Evolutionary conservation across 2,113 vertebrate genomes (phyloP), one percentile per base, ranked within the genome.

Genomic region (Promerops cafer): DNA sequence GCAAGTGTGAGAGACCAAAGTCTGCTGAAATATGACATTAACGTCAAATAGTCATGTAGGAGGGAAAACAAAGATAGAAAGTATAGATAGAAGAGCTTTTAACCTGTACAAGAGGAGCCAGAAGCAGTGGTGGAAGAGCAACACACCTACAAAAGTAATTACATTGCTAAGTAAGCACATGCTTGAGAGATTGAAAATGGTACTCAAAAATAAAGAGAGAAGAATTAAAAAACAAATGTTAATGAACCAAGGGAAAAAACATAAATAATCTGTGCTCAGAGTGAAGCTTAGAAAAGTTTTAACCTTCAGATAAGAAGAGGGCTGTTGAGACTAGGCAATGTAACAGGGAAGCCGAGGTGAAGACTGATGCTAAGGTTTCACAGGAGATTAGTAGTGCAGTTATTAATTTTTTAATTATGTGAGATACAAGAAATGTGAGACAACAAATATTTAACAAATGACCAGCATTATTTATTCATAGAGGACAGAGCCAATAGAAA

Each of bases 371-470:
- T 79, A 49, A 68, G 33, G 35, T 80, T 94, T 86, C 84, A 90
- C 49, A 69, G 27, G 75, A 80, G 68, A 77, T 61, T 83, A 83
- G 33, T 47, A 37, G 27, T 77, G 70, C 20, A 50, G 52, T 88
- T 74, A 88, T 81, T 70, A 0, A 57, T 57, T 83, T 93, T 94
- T 93, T 86, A 94, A 94, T 95, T 96, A 89, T 59, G 45, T 85
- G 60, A 88, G 50, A 13, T 69, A 63, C 30, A 77, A 83, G 59
- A 88, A 80, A 83, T 66, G 2, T 44, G 50, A 93, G 82, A 77
- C 63, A 93, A 90, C 59, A 91, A 88, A 72, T 91, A 89, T 87
- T 95, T 94, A 83, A 83, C 92, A 94, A 85, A 63, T 80, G 37
- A 5, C 11, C 40, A 76, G 1, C 10, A 76, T 95, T 87, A 95